Conservation (phyloP, 2,797 vertebrate species). For the Sardinella longiceps region DNA sequence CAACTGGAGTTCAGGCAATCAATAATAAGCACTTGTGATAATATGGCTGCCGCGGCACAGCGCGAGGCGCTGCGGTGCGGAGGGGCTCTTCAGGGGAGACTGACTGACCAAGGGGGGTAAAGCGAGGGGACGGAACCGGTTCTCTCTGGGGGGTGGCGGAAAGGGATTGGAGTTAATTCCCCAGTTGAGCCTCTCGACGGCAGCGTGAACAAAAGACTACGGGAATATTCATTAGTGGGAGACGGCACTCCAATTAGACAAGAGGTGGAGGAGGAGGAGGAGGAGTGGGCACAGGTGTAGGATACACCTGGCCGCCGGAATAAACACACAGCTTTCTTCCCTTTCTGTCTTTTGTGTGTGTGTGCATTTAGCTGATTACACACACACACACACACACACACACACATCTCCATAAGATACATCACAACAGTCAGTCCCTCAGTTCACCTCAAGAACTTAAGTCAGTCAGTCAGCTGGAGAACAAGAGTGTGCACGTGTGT, state of each 20-base stretch:
- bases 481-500: not conserved
- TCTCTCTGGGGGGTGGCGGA: conserved; percentile 73
- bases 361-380: not conserved
- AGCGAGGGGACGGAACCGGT: conserved; percentile 59
- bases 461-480: not conserved
- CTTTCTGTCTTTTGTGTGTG: not conserved
- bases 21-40: conserved; percentile 52
- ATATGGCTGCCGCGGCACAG: conserved; percentile 45
- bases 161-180: conserved; percentile 74
- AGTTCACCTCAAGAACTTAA: not conserved
- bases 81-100: conserved; percentile 52
- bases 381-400: not conserved
- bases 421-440: no score
- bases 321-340: conserved; percentile 29
- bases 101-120: conserved; percentile 38
- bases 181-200: conserved; percentile 62
- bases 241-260: conserved; percentile 75
- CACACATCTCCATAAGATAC: no score
- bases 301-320: conserved; percentile 70
- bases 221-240: conserved; percentile 76
- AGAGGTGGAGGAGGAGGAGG: conserved; percentile 65
- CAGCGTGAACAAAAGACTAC: conserved; percentile 67
- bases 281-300: conserved; percentile 69
- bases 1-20: conserved; percentile 52
- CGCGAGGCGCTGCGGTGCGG: conserved; percentile 40